Base-by-base conservation (phyloP, 2,888 invertebrate genomes). In the Caenorhabditis wallacei region DNA sequence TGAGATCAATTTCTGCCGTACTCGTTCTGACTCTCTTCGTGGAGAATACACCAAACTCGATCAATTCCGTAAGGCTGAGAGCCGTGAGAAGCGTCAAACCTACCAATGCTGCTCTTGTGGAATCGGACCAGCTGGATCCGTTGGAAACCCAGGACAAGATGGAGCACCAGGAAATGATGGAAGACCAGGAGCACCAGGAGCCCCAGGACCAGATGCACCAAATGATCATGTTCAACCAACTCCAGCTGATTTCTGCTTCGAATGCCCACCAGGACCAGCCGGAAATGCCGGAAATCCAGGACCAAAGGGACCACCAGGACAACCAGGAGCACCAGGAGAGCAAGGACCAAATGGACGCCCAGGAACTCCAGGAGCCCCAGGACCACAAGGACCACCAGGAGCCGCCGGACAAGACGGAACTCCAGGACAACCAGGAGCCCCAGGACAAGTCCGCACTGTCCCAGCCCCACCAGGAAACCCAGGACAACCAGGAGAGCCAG, bases 1-100 rank as follows among this genome's bases (percentile, higher is more conserved):
- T 71, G 89, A 89, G 86, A 86, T 89, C 84, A 88, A 88, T 76
- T 89, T 88, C 85, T 89, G 89, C 84, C 82, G 87, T 48, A 84
- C 83, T 16, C 83, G 87, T 51, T 85, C 87, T 57, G 87, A 87
- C 35, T 83, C 85, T 16, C 85, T 88, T 69, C 83, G 86, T 69
- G 88, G 88, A 59, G 88, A 88, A 72, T 88, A 86, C 85, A 85
- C 84, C 40, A 87, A 87, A 72, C 70, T 87, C 59, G 85, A 87
- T 18, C 68, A 80, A 26, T 80, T 83, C 81, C 78, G 78, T 64
- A 75, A 78, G 57, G 79, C 69, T 8, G 85, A 87, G 82, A 79
- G 72, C 69, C 82, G 87, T 63, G 85, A 87, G 71, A 87, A 87
- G 74, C 82, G 87, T 79, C 87, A 87, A 69, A 75, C 83, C 70